phyloP scores from a whole-genome alignment of 1,140 invertebrate genomes.

The Ips typographus region DNA sequence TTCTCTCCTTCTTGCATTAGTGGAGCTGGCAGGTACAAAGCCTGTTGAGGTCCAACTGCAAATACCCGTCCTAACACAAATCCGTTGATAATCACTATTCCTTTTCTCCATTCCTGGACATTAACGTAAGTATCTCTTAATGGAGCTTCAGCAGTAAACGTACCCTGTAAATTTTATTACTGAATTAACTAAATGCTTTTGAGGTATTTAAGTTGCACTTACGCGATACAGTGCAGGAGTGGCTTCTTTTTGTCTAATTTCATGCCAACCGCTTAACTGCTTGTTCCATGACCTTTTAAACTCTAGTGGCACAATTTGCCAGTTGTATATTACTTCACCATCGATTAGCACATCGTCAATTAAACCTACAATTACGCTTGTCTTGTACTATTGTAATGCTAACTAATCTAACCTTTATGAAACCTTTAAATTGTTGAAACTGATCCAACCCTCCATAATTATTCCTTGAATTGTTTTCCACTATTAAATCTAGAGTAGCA shows the following conservation, averaged over 20 bases:
- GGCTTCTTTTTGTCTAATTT: constrained; percentile 5
- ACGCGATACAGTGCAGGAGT: constrained; percentile 47
- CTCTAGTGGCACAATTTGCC: constrained; percentile 58
- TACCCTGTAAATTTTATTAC: constrained; percentile 9
- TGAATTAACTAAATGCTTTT: neutral
- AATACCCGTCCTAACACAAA: constrained; percentile 64
- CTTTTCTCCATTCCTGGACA: constrained; percentile 56
- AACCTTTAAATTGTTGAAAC: constrained; percentile 57
- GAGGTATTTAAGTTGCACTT: neutral
- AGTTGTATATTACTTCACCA: constrained; percentile 49
- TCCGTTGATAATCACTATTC: constrained; percentile 65
- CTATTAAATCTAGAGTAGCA: constrained; percentile 57
- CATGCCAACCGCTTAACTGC: constrained; percentile 38
- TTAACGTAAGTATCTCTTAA: constrained; percentile 48
- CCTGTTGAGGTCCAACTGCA: constrained; percentile 59
- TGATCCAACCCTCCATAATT: constrained; percentile 57
- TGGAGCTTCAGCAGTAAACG: constrained; percentile 11
- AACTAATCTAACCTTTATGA: neutral
- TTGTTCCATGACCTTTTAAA: constrained; percentile 54
- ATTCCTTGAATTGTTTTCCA: constrained; percentile 62
- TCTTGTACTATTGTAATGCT: neutral
- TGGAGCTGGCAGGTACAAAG: constrained; percentile 61
- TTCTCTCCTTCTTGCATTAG: constrained; percentile 56
- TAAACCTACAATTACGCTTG: constrained; percentile 39
- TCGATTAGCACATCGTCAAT: constrained; percentile 55